Evolutionary conservation across 2,888 invertebrate genomes (phyloP).

Genomic region (Dicycla oo): DNA sequence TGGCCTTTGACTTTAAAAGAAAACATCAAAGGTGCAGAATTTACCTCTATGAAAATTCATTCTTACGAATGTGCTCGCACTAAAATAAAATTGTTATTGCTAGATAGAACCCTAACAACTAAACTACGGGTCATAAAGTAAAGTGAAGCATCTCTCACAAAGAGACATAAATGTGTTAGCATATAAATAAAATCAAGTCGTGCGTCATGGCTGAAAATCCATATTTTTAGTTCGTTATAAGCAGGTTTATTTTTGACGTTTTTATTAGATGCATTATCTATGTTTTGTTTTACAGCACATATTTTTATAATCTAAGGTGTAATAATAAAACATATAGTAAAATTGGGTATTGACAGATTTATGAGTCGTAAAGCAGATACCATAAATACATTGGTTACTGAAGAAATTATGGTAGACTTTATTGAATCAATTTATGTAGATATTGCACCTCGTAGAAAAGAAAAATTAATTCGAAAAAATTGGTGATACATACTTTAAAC

Average conservation of each 20-base stretch:
- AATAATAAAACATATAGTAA: slow-evolving; percentile 27
- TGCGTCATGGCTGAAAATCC: slow-evolving; percentile 72
- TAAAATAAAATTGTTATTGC: slow-evolving; percentile 55
- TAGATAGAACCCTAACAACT: slow-evolving; percentile 50
- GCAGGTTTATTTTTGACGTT: slow-evolving; percentile 64
- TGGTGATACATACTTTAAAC: no score
- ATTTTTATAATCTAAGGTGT: slow-evolving; percentile 50
- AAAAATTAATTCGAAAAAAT: not conserved
- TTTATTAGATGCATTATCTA: slow-evolving; percentile 67
- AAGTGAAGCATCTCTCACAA: slow-evolving; percentile 75
- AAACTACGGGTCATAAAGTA: slow-evolving; percentile 73
- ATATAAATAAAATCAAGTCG: slow-evolving; percentile 80
- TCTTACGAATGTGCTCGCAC: slow-evolving; percentile 8
- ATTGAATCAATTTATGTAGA: no score
- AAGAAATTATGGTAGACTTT: not conserved
- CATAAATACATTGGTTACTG: slow-evolving; percentile 2
- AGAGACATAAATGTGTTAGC: slow-evolving; percentile 81
- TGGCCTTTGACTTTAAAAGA: not conserved
- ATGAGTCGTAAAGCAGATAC: slow-evolving; percentile 35
- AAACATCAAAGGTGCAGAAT: slow-evolving; percentile 7
- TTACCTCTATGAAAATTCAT: slow-evolving; percentile 13
- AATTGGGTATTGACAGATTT: slow-evolving; percentile 45
- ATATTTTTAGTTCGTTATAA: slow-evolving; percentile 69
- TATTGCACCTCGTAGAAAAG: no score
- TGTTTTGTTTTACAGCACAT: slow-evolving; percentile 61